Base-by-base conservation (phyloP, 2,888 invertebrate genomes). In the Cryptus armator region DNA sequence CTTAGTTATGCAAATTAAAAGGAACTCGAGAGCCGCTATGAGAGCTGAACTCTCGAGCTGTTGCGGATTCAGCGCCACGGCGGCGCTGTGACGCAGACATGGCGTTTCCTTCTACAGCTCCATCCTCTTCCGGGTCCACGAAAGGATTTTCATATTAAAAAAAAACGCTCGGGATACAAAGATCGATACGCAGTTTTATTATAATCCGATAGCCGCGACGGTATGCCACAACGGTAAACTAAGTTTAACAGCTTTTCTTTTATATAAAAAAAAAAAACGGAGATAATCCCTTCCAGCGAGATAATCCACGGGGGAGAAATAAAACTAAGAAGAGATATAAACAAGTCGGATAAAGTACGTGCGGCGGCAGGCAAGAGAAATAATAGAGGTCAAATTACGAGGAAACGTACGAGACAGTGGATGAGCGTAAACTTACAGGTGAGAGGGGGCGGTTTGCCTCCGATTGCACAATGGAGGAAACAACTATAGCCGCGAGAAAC, bases 1-100 rank as follows among this genome's bases (percentile, higher is more conserved):
- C 78, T 78, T 74, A 74, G 62, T 74, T 78, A 78, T 78, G 78
- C 70, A 70, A 78, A 70, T 78, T 74, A 37, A 62, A 78, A 37
- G 68, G 44, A 70, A 37, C 9, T 5, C 48, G 62, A 29, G 32
- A 59, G 48, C 24, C 19, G n/a, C 46, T 62, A 46, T 64, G 70
- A 62, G 53, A 29, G 5, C 9, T 37, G 48, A 62, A 16, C 62
- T n/a, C 62, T 32, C 76, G 24, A 46, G 51, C 66, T 66, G 66
- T 66, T 51, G 66, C 43, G 51, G 24, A 78, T 70, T 70, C 59
- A 14, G 29, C 78, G 9, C 70, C 37, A 44, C 32, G 59, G 12
- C 51, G 24, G 46, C 37, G n/a, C 56, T 24, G 56, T 24, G 56
- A 10, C 56, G 56, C 14, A 37, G 12, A 29, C 48, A 29, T 7